A percentile compares a stretch with the other conserved stretches of the same genome.
These are phyloP conservation scores for Platycercus adscitus DNA, from an alignment of 2,113 vertebrate species.

Conservation along the genomic window DNA sequence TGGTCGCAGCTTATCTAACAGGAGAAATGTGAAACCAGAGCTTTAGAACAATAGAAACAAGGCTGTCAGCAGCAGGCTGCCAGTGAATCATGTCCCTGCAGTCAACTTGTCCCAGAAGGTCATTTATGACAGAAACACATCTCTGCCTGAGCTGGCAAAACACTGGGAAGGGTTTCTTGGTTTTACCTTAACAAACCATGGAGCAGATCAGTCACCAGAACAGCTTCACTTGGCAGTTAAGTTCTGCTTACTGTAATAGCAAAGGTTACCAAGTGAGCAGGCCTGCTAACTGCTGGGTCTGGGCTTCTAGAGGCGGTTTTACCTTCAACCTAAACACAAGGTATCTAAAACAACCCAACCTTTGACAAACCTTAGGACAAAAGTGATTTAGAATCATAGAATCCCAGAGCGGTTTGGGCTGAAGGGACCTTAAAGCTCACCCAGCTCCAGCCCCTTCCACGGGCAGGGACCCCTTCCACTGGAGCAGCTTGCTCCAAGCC, in stretches of 20 bases:
- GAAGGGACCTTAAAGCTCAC: neutral
- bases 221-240: neutral
- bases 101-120: slow-evolving; percentile 47
- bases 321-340: neutral
- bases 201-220: neutral
- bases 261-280: neutral
- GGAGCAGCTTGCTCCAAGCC: neutral
- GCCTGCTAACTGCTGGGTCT: neutral
- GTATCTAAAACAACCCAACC: neutral
- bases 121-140: slow-evolving; percentile 23
- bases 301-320: neutral
- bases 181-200: neutral
- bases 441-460: neutral
- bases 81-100: slow-evolving; percentile 42
- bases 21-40: slow-evolving; percentile 64
- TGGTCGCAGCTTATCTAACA: slow-evolving; percentile 58
- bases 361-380: neutral
- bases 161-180: neutral
- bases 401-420: neutral
- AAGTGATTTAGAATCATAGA: neutral
- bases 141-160: neutral
- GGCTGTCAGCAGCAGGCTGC: slow-evolving; percentile 60
- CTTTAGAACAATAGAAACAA: slow-evolving; percentile 60
- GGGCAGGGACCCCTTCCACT: neutral
- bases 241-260: neutral